Conservation (phyloP, 2,888 invertebrate genomes). For the Volucella inflata region DNA sequence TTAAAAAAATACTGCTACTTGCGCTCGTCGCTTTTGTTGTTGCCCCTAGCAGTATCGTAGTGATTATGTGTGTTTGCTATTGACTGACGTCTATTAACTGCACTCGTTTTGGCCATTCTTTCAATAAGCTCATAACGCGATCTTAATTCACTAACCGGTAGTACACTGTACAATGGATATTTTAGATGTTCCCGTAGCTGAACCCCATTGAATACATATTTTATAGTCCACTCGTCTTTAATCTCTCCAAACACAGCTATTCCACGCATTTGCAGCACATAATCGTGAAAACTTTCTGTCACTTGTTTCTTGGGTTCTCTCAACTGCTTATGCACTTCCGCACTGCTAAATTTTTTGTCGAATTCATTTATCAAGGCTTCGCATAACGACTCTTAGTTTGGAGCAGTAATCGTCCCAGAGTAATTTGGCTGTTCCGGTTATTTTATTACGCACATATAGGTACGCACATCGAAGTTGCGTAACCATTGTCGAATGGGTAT, state of each 20-base stretch:
- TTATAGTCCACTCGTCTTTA: neutral
- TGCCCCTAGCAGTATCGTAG: too few species aligned
- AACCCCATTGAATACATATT: neutral
- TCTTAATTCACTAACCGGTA: constrained; percentile 20
- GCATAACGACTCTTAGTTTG: constrained; percentile 14
- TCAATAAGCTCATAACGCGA: neutral
- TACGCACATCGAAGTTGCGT: neutral
- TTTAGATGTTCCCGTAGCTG: neutral
- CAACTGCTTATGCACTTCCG: constrained; percentile 4
- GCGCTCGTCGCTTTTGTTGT: neutral
- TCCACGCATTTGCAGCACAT: constrained; percentile 7
- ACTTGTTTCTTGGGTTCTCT: too few species aligned
- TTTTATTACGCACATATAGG: constrained; percentile 15
- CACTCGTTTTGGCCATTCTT: neutral
- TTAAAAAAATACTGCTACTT: neutral
- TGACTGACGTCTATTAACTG: too few species aligned
- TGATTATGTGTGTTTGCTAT: too few species aligned
- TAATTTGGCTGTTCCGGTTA: constrained; percentile 23
- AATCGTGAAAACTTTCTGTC: neutral
- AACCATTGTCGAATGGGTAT: constrained; percentile 1
- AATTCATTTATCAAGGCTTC: constrained; percentile 9
- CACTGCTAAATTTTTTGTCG: constrained; percentile 21
- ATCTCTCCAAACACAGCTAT: neutral
- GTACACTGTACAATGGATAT: constrained; percentile 24
- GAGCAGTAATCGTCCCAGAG: constrained; percentile 5